These are phyloP conservation scores for Crocallis elinguaria DNA, from an alignment of 2,888 invertebrate species.

Conservation along the genomic window DNA sequence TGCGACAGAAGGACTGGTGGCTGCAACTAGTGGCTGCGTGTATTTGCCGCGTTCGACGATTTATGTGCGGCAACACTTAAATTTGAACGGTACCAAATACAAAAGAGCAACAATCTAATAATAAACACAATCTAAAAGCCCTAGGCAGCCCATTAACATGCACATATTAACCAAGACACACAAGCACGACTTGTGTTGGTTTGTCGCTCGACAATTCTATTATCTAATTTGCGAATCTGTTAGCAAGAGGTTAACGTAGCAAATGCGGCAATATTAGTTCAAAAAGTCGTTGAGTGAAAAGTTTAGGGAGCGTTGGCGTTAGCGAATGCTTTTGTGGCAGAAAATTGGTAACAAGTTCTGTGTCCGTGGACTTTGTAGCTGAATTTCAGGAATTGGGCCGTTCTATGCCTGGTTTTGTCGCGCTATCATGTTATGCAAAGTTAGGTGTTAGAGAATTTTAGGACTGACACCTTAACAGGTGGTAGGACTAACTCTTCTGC, in stretches of 20 bases:
- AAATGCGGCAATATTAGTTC: constrained; percentile 25
- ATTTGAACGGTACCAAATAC: too few species aligned
- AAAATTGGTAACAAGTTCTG: constrained; percentile 3
- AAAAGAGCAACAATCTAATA: constrained; percentile 1
- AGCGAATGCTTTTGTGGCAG: constrained; percentile 9
- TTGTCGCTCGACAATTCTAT: constrained; percentile 28
- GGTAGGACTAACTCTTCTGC: too few species aligned
- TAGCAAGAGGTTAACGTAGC: constrained; percentile 22
- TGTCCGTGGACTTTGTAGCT: background rate
- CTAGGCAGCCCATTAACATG: constrained; percentile 15
- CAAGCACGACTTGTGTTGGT: constrained; percentile 28
- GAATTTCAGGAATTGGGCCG: background rate
- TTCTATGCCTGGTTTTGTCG: background rate
- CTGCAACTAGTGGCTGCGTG: too few species aligned
- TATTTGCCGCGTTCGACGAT: too few species aligned
- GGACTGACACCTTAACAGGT: too few species aligned
- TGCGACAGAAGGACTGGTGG: too few species aligned
- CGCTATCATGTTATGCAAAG: too few species aligned
- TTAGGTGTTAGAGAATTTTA: too few species aligned
- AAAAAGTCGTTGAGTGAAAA: constrained; percentile 25
- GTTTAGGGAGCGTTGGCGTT: constrained; percentile 6
- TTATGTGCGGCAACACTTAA: too few species aligned
- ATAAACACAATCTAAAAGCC: constrained; percentile 6
- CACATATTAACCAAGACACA: constrained; percentile 27
- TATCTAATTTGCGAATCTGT: constrained; percentile 33